Base-by-base conservation (phyloP, 2,888 invertebrate genomes). In the Sceliomorpha sp. region DNA sequence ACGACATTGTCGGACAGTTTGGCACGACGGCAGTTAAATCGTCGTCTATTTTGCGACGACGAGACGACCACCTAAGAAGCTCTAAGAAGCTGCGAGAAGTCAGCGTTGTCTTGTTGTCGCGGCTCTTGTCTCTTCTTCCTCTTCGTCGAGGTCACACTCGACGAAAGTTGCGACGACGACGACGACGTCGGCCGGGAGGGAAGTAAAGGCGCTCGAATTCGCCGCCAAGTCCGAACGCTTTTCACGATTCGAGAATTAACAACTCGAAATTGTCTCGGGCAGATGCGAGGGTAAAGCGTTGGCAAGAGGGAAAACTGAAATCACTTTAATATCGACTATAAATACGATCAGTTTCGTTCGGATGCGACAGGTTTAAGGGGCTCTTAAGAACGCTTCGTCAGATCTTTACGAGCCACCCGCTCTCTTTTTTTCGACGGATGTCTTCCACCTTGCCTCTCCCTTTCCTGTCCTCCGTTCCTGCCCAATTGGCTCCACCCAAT, bases 11-110 rank as follows among this genome's bases (percentile, higher is more conserved):
- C 60, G 50, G 55, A 24, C 64, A 60, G 63, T 60, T 62, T 51
- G 50, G 62, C 64, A 45, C 34, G 55, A 55, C 42, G 48, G 45
- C 67, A 53, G 53, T 67, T 37, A 15, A 37, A 60, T 31, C 45
- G 42, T 70, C 45, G 69, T 70, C 70, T 70, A 70, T 70, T 68
- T 70, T 64, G 60, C 58, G 40, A 51, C 56, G 48, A 42, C 36
- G 40, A 40, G 59, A 55, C 63, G 64, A 70, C 70, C 70, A 64
- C 70, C 70, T 60, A 70, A 64, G 70, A 70, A 59, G 70, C 70
- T 69, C 58, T 53, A 48, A 59, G 55, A 70, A 64, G 37, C 27
- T 51, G 40, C 45, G 9, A 3, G 31, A 31, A 15, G 8, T 29
- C 15, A 15, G 13, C 10, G 47, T 20, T 13, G 32, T 13, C 12